A percentile compares a stretch with the other conserved stretches of the same genome.
phyloP scores from a whole-genome alignment of 1,140 invertebrate genomes.

The Procambarus virginalis region DNA sequence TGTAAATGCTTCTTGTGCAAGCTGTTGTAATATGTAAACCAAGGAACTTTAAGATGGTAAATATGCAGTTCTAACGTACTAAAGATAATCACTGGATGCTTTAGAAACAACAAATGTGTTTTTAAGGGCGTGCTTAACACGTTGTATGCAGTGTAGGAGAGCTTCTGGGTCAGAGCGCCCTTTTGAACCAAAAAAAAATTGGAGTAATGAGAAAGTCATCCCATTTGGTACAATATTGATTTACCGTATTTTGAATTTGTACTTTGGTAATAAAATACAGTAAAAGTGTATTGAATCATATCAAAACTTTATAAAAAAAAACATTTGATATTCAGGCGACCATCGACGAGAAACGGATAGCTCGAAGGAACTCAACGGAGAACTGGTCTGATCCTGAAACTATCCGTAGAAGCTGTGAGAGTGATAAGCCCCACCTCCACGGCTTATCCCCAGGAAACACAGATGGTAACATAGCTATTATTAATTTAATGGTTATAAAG shows the following conservation, averaged over 20 bases:
- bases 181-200: slow-evolving; percentile 99
- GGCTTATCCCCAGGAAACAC: slow-evolving; percentile 63
- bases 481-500: neutral
- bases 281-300: neutral
- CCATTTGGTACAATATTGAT: neutral
- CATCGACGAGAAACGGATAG: slow-evolving; percentile 97
- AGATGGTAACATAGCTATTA: slow-evolving; percentile 33
- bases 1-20: neutral
- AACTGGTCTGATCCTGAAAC: slow-evolving; percentile 93
- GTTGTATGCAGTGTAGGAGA: slow-evolving; percentile 94
- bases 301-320: neutral
- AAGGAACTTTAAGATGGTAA: neutral
- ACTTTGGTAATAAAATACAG: neutral
- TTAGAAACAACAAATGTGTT: slow-evolving; percentile 32
- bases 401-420: slow-evolving; percentile 92
- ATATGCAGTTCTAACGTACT: neutral
- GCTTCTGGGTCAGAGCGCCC: slow-evolving; percentile 95
- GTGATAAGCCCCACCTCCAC: slow-evolving; percentile 67
- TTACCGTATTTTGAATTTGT: neutral
- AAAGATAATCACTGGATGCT: neutral
- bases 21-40: neutral
- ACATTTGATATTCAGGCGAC: slow-evolving; percentile 79
- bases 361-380: slow-evolving; percentile 94
- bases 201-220: slow-evolving; percentile 88
- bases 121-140: slow-evolving; percentile 85